Evolutionary conservation across 2,797 vertebrate species (phyloP).

Genomic region (Mormyrops attenuatus): DNA sequence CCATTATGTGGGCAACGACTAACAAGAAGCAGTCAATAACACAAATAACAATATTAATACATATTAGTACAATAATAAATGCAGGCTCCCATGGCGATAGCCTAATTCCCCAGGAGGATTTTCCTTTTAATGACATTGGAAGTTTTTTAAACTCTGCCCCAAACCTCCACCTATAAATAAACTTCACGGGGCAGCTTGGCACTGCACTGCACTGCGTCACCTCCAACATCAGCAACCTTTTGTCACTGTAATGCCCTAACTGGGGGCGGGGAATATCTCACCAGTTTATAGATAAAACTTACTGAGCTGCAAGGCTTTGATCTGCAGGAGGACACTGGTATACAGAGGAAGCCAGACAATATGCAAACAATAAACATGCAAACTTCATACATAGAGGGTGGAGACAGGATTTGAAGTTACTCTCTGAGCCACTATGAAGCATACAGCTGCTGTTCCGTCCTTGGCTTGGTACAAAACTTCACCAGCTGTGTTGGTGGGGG

Average conservation of each 20-base stretch:
- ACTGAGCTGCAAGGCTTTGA: background rate
- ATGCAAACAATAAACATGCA: background rate
- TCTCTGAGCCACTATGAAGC: background rate
- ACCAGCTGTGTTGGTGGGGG: background rate
- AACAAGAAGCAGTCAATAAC: background rate
- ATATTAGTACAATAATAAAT: background rate
- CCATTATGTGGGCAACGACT: background rate
- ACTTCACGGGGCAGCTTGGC: background rate
- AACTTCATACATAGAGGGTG: background rate
- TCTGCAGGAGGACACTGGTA: background rate
- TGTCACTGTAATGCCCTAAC: background rate
- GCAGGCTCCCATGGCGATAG: background rate
- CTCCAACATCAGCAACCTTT: background rate
- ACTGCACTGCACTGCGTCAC: background rate
- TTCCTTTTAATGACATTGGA: background rate
- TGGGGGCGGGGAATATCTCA: background rate
- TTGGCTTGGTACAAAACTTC: background rate
- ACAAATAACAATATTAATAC: background rate
- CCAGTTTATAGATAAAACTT: background rate
- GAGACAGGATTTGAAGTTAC: background rate
- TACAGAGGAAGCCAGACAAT: background rate
- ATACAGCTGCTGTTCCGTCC: background rate
- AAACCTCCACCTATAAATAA: background rate
- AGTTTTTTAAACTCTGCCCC: slow-evolving; percentile 1
- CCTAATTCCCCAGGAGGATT: background rate